Evolutionary conservation across 2,113 vertebrate species (phyloP).

Genomic region (Nothobranchius kuhntae): DNA sequence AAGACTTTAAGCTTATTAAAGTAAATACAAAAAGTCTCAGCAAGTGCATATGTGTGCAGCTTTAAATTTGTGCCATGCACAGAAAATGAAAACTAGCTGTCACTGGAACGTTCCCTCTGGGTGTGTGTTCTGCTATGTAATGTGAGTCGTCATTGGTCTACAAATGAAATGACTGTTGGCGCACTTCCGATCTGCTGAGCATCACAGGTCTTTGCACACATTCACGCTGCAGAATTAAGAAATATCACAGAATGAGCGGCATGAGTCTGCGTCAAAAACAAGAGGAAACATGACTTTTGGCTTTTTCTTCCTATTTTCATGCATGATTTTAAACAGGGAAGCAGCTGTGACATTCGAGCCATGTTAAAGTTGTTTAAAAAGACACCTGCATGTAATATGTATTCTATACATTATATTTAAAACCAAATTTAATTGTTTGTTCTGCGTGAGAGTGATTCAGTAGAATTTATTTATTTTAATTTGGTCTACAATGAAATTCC

Average conservation of each 20-base stretch:
- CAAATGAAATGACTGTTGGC: neutral
- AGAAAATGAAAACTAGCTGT: slow-evolving; percentile 22
- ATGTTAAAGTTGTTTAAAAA: too few relatives aligned
- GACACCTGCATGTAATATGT: too few relatives aligned
- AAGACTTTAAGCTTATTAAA: too few relatives aligned
- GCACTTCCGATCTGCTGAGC: slow-evolving; percentile 2
- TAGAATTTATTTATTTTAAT: slow-evolving; percentile 32
- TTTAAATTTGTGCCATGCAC: neutral
- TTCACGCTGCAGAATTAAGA: neutral
- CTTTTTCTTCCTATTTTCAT: slow-evolving; percentile 25
- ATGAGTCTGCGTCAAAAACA: slow-evolving; percentile 2
- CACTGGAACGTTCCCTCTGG: neutral
- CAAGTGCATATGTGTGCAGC: neutral
- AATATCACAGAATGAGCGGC: slow-evolving; percentile 4
- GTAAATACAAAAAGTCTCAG: neutral
- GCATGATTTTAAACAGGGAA: neutral
- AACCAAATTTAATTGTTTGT: too few relatives aligned
- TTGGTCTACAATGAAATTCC: slow-evolving; percentile 58
- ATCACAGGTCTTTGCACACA: slow-evolving; percentile 6
- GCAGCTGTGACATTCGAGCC: neutral
- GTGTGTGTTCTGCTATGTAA: neutral
- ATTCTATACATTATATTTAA: too few relatives aligned
- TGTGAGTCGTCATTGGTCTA: neutral
- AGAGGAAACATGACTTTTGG: slow-evolving; percentile 38
- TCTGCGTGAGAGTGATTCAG: slow-evolving; percentile 11